A percentile compares a stretch with the other conserved stretches of the same genome.
These are phyloP conservation scores for Bombus waltoni DNA, from an alignment of 1,140 invertebrate species.

Conservation along the genomic window DNA sequence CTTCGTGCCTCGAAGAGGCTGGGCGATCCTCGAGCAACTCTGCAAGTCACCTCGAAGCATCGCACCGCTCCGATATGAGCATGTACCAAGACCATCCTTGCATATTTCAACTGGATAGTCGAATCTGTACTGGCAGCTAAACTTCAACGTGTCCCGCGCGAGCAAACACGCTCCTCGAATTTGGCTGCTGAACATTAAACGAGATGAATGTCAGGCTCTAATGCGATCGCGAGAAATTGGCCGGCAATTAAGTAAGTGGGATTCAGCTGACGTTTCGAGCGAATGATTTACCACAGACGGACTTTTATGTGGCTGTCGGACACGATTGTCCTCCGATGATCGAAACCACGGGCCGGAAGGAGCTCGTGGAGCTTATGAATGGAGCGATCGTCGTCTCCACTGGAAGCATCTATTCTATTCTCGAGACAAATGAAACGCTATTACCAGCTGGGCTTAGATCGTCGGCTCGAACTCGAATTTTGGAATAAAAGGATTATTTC, in stretches of 20 bases:
- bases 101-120: neutral
- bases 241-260: neutral
- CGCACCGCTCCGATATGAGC: too few relatives aligned
- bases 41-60: neutral
- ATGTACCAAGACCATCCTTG: neutral
- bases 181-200: neutral
- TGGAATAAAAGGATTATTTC: neutral
- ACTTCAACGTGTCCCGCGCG: neutral
- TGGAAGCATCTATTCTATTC: slow-evolving; percentile 17
- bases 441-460: slow-evolving; percentile 20
- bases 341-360: slow-evolving; percentile 19
- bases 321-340: slow-evolving; percentile 32
- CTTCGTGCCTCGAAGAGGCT: neutral
- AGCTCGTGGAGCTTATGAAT: slow-evolving; percentile 33
- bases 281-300: neutral
- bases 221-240: neutral
- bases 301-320: slow-evolving; percentile 35
- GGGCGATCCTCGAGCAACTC: neutral
- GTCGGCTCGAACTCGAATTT: slow-evolving; percentile 28
- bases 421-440: slow-evolving; percentile 64
- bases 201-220: neutral
- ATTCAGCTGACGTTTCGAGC: neutral
- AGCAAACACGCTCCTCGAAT: neutral
- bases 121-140: neutral
- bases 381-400: slow-evolving; percentile 30